A percentile compares a stretch with the other conserved stretches of the same genome.
These are phyloP conservation scores for Pelvicachromis taeniatus DNA, from an alignment of 2,113 vertebrate species.

Conservation along the genomic window DNA sequence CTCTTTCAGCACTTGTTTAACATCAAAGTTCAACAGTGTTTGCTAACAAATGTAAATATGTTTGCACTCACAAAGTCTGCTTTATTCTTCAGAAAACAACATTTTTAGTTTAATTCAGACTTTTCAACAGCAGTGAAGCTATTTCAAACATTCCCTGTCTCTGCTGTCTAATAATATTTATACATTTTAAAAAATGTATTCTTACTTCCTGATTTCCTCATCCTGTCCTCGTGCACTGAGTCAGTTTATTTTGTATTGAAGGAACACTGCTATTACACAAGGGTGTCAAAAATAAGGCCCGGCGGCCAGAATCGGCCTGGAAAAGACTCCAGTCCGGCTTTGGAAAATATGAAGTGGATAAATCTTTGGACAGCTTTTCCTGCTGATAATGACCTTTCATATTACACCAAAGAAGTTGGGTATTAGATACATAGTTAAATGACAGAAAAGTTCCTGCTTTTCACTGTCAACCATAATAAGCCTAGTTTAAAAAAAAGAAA, in stretches of 20 bases:
- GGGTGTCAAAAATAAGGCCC: background rate
- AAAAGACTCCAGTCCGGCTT: background rate
- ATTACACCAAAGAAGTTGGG: too few species aligned
- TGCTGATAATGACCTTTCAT: fast-evolving
- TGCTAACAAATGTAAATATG: background rate
- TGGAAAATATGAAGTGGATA: background rate
- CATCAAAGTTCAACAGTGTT: background rate
- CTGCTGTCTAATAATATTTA: background rate
- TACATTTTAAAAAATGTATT: fast-evolving
- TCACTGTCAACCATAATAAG: too few species aligned
- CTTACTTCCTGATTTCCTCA: fast-evolving
- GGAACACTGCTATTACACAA: background rate
- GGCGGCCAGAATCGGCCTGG: background rate
- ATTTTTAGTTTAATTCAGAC: background rate
- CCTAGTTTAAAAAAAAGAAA: too few species aligned
- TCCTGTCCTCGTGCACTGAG: background rate
- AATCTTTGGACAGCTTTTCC: fast-evolving
- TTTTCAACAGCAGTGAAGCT: background rate
- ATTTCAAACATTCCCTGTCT: background rate
- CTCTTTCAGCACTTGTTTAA: too few species aligned
- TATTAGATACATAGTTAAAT: too few species aligned
- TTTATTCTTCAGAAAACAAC: background rate
- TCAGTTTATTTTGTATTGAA: fast-evolving
- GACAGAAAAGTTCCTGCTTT: too few species aligned
- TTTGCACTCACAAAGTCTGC: background rate